Conservation (phyloP, 1,140 invertebrate species). For the Atta texana region DNA sequence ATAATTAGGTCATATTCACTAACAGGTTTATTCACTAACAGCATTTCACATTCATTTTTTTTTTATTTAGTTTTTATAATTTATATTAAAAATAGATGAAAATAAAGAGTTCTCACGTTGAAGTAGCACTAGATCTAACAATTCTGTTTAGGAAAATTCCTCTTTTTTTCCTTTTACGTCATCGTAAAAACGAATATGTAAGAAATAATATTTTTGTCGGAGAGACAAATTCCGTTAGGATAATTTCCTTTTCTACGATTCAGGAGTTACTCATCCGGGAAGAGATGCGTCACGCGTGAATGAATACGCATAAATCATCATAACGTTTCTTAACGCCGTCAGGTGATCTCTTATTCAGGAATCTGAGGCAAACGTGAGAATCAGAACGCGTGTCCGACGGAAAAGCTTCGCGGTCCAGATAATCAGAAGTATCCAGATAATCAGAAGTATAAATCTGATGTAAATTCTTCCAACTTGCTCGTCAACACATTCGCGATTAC, state of each 20-base stretch:
- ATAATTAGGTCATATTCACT: too few relatives aligned
- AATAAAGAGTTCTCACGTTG: not conserved
- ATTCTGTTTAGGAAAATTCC: not conserved
- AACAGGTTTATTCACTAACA: too few relatives aligned
- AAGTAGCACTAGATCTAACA: not conserved
- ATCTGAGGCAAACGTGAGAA: slow-evolving; percentile 18
- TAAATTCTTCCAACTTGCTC: not conserved
- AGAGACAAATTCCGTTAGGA: slow-evolving; percentile 19
- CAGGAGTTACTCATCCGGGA: not conserved
- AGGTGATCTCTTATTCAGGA: not conserved
- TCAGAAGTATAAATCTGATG: slow-evolving; percentile 3
- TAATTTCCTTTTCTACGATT: slow-evolving; percentile 34
- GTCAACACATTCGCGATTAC: not conserved
- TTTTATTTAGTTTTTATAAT: not conserved
- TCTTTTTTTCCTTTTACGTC: not conserved
- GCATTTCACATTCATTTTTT: too few relatives aligned
- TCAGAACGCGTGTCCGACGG: slow-evolving; percentile 16
- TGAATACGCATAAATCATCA: not conserved
- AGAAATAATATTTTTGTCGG: too few relatives aligned
- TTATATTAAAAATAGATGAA: not conserved
- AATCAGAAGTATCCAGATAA: not conserved
- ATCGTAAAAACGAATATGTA: not conserved
- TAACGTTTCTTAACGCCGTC: not conserved
- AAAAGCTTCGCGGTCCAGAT: slow-evolving; percentile 46
- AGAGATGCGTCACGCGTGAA: slow-evolving; percentile 9